Evolutionary conservation across 1,140 invertebrate species (phyloP), one percentile per base, ranked within the genome.

Genomic region (Calliopsis andreniformis): DNA sequence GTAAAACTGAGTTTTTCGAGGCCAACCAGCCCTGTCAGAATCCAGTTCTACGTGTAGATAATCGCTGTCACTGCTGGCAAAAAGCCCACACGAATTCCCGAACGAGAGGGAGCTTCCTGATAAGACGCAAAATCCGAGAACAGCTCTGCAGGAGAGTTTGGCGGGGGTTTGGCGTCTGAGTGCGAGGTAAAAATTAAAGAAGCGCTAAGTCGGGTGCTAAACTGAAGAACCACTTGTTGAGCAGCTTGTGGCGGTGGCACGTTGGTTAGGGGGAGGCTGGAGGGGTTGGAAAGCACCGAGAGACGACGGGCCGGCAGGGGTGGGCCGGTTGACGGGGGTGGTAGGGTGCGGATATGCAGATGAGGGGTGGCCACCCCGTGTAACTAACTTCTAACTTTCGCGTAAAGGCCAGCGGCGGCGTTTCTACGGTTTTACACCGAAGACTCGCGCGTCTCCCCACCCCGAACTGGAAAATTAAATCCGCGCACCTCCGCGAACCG

Each of bases 221-320:
- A 90, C 88, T 89, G 91, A 91, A 90, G 90, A 91, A 91, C 90
- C 91, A 92, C 90, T 91, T 92, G 91, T 91, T 92, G 91, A 92
- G 80, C 88, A 84, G 86, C 76, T 78, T 86, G 85, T 80, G 87
- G 80, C 71, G 64, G 84, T 68, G 75, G 79, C 70, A 82, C 83
- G 87, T 83, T 84, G 82, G 87, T 84, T 84, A 85, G 81, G 75
- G 83, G 79, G 76, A 76, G 59, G 63, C 79, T 72, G 80, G 83
- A 82, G 79, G 69, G 76, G 72, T 82, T 80, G 79, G 76, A 35
- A 61, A 83, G 64, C 69, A 78, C 62, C 58, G 78, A 58, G 80
- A 56, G 67, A 75, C 75, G 79, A 55, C 63, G 49, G 55, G 76
- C 45, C 49, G 55, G 67, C 71, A 64, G 58, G 63, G 72, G 62